Evolutionary conservation across 53 echinoderm and acorn worm genomes (phyloP).

Genomic region (Astropecten irregularis): DNA sequence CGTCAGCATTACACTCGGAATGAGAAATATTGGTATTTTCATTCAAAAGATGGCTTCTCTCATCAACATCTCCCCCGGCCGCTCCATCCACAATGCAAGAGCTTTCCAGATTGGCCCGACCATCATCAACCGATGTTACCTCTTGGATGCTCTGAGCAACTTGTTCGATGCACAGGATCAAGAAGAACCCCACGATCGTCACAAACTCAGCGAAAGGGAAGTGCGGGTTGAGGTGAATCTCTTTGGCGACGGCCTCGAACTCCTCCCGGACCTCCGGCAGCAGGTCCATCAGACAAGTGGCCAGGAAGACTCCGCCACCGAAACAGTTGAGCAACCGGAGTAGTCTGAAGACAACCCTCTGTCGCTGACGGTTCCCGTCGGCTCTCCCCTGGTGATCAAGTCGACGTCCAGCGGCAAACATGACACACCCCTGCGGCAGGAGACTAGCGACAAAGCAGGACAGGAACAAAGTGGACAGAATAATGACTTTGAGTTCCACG

Average conservation of each 20-base stretch:
- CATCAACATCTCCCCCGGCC: neutral
- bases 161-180: constrained; percentile 90
- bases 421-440: constrained; percentile 39
- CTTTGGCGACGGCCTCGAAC: constrained; percentile 55
- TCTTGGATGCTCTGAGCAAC: constrained; percentile 81
- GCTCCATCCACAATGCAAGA: too few relatives aligned
- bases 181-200: constrained; percentile 77
- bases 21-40: neutral
- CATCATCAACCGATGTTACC: neutral
- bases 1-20: neutral
- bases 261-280: constrained; percentile 78
- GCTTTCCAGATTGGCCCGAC: too few relatives aligned
- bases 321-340: constrained; percentile 90
- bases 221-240: constrained; percentile 53
- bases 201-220: constrained; percentile 92
- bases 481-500: constrained; percentile 11
- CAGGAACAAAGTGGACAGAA: constrained; percentile 17
- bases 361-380: too few relatives aligned
- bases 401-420: neutral
- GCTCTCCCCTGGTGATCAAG: too few relatives aligned
- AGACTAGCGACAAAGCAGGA: constrained; percentile 41
- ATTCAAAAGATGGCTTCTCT: neutral
- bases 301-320: constrained; percentile 93
- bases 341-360: constrained; percentile 17
- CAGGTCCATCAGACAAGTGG: constrained; percentile 86